Conservation (phyloP, 2,888 invertebrate species). For the Acronicta alni region DNA sequence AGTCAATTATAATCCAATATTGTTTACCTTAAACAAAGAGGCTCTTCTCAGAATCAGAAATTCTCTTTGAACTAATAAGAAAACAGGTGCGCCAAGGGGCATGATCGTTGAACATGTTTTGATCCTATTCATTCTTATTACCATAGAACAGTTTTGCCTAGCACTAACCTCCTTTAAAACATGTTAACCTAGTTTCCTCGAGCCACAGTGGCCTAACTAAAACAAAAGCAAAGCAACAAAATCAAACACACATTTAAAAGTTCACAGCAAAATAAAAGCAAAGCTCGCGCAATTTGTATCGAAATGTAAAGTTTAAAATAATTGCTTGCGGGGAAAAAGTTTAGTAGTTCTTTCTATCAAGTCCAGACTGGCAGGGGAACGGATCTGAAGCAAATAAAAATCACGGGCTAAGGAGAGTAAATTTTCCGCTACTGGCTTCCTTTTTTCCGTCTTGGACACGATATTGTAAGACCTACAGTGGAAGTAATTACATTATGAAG, state of each 20-base stretch:
- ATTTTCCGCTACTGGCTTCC: slow-evolving; percentile 51
- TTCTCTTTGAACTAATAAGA: background rate
- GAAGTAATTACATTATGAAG: slow-evolving; percentile 52
- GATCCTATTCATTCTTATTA: slow-evolving; percentile 24
- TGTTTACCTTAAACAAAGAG: background rate
- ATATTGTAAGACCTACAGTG: slow-evolving; percentile 43
- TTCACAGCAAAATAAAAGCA: slow-evolving; percentile 46
- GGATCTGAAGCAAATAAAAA: slow-evolving; percentile 56
- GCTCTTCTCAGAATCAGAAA: slow-evolving; percentile 1
- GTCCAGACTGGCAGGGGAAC: slow-evolving; percentile 35
- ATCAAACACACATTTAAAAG: slow-evolving; percentile 51
- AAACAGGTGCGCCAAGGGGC: slow-evolving; percentile 9
- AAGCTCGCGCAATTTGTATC: slow-evolving; percentile 47
- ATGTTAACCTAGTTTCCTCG: slow-evolving; percentile 46
- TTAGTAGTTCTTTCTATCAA: slow-evolving; percentile 48
- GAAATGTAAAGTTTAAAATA: slow-evolving; percentile 58
- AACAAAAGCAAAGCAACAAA: slow-evolving; percentile 46
- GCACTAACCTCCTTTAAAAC: slow-evolving; percentile 38
- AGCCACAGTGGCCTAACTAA: slow-evolving; percentile 38
- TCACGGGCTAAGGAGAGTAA: slow-evolving; percentile 52
- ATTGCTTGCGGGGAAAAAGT: slow-evolving; percentile 51
- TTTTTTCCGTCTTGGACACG: slow-evolving; percentile 48
- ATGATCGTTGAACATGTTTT: slow-evolving; percentile 9
- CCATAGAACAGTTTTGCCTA: slow-evolving; percentile 16
- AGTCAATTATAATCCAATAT: slow-evolving; percentile 1